Conservation (phyloP, 1,140 invertebrate genomes). For the Drosophila quadrilineata region DNA sequence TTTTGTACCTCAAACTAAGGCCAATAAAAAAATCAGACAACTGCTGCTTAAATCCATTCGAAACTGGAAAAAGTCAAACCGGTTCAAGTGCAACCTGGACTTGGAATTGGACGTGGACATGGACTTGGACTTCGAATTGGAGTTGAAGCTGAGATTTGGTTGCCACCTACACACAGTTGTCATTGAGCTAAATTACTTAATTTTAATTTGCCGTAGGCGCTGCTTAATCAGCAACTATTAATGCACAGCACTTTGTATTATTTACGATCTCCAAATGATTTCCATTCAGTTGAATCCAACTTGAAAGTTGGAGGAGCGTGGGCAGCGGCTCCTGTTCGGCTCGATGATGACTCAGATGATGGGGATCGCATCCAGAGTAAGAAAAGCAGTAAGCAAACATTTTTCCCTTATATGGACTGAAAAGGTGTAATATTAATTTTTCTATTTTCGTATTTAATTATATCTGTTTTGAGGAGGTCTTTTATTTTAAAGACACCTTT, state of each 20-base stretch:
- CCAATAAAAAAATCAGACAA: no score
- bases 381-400: no score
- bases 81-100: background rate
- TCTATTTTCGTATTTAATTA: no score
- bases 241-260: constrained; percentile 65
- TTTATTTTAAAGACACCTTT: no score
- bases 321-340: constrained; percentile 11
- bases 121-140: background rate
- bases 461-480: no score
- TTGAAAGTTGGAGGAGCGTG: constrained; percentile 4
- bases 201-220: constrained; percentile 67
- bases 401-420: no score
- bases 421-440: no score
- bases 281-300: constrained; percentile 41
- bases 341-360: constrained; percentile 20
- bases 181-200: constrained; percentile 61
- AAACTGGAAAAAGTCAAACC: background rate
- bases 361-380: no score
- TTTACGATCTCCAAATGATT: constrained; percentile 68
- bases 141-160: background rate
- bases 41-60: no score
- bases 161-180: background rate
- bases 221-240: constrained; percentile 72
- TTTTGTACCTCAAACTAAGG: no score
- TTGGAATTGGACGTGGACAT: background rate